A percentile compares a stretch with the other conserved stretches of the same genome.
Evolutionary conservation across 2,888 invertebrate species (phyloP).

Genomic region (Pinctada fucata): DNA sequence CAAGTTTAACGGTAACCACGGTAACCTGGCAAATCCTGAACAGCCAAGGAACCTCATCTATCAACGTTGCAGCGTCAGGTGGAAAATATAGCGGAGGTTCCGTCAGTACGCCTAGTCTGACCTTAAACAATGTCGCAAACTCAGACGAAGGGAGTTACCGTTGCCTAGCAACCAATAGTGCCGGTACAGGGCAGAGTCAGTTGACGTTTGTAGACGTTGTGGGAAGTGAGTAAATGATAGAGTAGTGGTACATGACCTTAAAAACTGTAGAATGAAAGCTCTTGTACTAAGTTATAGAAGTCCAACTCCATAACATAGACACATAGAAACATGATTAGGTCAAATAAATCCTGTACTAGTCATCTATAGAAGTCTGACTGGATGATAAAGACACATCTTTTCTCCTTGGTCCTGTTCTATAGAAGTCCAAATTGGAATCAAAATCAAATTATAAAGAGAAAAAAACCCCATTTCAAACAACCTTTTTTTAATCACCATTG

Average conservation of each 20-base stretch:
- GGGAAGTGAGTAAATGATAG: slow-evolving; percentile 28
- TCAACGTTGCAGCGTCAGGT: slow-evolving; percentile 16
- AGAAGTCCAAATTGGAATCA: no score
- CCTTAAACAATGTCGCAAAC: slow-evolving; percentile 34
- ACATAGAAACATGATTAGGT: background rate
- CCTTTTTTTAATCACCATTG: no score
- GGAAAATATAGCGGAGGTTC: slow-evolving; percentile 44
- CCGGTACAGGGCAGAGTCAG: slow-evolving; percentile 20
- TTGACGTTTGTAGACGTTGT: slow-evolving; percentile 23
- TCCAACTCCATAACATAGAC: background rate
- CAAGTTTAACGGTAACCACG: slow-evolving; percentile 13
- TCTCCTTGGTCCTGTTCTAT: no score
- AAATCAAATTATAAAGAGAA: no score
- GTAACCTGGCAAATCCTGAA: slow-evolving; percentile 30
- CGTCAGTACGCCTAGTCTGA: slow-evolving; percentile 36
- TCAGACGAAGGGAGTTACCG: slow-evolving; percentile 45
- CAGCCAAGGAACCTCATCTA: slow-evolving; percentile 8
- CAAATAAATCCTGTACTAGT: no score
- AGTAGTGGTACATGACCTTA: background rate
- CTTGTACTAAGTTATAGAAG: background rate
- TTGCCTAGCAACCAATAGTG: slow-evolving; percentile 43
- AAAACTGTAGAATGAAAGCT: background rate
- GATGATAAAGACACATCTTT: no score
- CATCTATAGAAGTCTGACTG: no score
- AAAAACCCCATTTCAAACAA: no score